Evolutionary conservation across 2,113 vertebrate species (phyloP), one percentile per base, ranked within the genome.

Genomic region (Balaeniceps rex): DNA sequence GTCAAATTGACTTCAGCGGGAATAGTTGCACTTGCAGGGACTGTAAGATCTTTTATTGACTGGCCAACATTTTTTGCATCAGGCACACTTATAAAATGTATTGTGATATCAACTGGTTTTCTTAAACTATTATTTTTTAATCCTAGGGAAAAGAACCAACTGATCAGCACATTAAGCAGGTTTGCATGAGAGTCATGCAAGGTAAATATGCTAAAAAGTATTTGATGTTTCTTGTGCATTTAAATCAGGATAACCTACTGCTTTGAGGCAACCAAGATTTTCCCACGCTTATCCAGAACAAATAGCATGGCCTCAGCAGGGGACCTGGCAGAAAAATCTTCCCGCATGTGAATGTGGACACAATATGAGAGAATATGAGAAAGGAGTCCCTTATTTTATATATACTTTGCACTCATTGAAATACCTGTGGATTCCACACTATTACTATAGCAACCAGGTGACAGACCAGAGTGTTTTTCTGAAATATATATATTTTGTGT

Each of bases 111-210:
- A 69, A 34, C 24, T 14, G 4, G 4, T 14, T 33, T 85, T 65
- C 51, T 71, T 42, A 68, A 82, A 88, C 28, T 52, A 4, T 19
- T 31, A 14, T 64, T 63, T 96, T 94, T 95, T 55, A 52, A 85
- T 94, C 40, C 76, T 95, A 99, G 99, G 99, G 99, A 57, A 99
- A 99, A 98, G 98, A 99, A 91, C 99, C 99, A 14, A 99, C 98
- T 0, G 99, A 99, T 98, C 99, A 99, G 94, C 99, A 99, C 95
- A 99, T 99, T 93, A 99, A 98, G 94, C 99, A 99, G 98, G 99
- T 99, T 75, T 99, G 99, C 98, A 99, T 99, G 99, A 98, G 99
- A 97, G 99, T 99, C 92, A 99, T 99, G 98, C 99, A 99, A 99
- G 99, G 99, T 99, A 98, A 99, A 97, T 97, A 87, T 34, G 55